These are phyloP conservation scores for Arion vulgaris DNA, from an alignment of 1,140 invertebrate genomes.

Conservation along the genomic window DNA sequence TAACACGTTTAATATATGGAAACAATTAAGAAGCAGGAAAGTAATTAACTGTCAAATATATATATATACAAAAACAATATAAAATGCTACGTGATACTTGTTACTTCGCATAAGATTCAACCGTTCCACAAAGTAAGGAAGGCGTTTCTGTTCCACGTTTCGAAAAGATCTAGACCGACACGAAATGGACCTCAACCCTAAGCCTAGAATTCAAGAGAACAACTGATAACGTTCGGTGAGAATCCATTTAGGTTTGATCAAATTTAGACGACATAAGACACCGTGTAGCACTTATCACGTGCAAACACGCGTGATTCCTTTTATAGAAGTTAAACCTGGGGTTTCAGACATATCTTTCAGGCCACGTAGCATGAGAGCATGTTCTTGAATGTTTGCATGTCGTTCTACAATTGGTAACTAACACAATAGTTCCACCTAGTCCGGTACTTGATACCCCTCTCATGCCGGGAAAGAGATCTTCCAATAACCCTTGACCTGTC, in stretches of 20 bases:
- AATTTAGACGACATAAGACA: not conserved
- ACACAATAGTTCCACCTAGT: not conserved
- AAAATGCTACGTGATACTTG: too few species aligned
- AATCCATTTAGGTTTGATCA: not conserved
- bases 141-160: not conserved
- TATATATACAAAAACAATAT: too few species aligned
- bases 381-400: not conserved
- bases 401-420: not conserved
- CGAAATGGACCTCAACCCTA: not conserved
- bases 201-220: not conserved
- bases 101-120: not conserved
- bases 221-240: not conserved
- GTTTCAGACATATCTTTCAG: not conserved
- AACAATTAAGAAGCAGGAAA: too few species aligned
- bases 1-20: too few species aligned
- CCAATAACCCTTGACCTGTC: not conserved
- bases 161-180: not conserved
- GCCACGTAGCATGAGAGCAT: not conserved
- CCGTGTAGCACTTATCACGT: not conserved
- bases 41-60: too few species aligned
- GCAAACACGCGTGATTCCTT: not conserved
- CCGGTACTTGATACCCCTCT: not conserved
- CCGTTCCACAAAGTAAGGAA: not conserved
- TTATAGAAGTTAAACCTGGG: not conserved
- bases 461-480: conserved; percentile 4